phyloP scores from a whole-genome alignment of 2,888 invertebrate genomes.

The Parascotia fuliginaria region DNA sequence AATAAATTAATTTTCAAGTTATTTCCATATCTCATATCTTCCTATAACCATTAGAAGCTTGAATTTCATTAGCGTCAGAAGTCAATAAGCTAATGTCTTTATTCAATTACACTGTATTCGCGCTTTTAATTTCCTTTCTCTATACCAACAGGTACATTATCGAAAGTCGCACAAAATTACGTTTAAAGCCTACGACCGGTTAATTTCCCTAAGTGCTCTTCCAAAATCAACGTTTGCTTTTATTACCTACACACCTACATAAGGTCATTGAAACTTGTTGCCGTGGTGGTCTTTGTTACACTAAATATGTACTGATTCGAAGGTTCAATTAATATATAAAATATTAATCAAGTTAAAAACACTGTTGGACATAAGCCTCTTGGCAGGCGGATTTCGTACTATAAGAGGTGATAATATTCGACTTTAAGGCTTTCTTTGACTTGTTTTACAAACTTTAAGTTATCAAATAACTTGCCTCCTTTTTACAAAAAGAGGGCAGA shows the following conservation, averaged over 20 bases:
- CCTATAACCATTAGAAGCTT: background rate
- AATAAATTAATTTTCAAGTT: too few species aligned
- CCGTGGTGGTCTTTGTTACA: conserved; percentile 19
- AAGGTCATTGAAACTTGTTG: conserved; percentile 7
- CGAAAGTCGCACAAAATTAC: conserved; percentile 29
- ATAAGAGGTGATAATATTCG: too few species aligned
- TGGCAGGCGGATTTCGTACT: too few species aligned
- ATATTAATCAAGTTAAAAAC: too few species aligned
- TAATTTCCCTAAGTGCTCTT: conserved; percentile 53
- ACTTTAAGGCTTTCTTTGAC: too few species aligned
- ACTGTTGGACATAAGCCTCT: too few species aligned
- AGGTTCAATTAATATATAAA: too few species aligned
- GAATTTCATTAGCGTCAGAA: conserved; percentile 7
- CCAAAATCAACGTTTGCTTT: conserved; percentile 38
- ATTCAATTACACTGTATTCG: conserved; percentile 43
- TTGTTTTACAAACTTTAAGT: too few species aligned
- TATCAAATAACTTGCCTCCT: too few species aligned
- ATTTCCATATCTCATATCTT: too few species aligned
- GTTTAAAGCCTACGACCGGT: conserved; percentile 29
- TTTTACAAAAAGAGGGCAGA: too few species aligned
- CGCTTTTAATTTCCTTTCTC: conserved; percentile 53
- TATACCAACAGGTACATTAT: conserved; percentile 39
- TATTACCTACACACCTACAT: too few species aligned
- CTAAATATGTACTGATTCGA: background rate
- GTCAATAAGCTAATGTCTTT: conserved; percentile 37